Evolutionary conservation across 1,140 invertebrate genomes (phyloP), one percentile per base, ranked within the genome.

Genomic region (Pogonomyrmex barbatus): DNA sequence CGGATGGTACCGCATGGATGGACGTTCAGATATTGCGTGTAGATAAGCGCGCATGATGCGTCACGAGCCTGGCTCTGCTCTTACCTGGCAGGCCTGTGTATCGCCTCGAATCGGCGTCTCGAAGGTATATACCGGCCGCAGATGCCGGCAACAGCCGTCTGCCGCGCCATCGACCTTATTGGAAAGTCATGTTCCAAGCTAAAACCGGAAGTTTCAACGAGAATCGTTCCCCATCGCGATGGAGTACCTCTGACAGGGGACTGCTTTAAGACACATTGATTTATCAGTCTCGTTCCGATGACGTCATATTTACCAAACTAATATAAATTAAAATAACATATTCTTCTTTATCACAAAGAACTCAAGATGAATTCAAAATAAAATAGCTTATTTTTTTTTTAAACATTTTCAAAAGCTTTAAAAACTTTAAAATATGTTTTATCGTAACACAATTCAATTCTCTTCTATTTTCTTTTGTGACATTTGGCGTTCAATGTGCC

Each of bases 161-260:
- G 85, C 47, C 10, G 45, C 73, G 75, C 65, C 78, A 63, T 83
- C 92, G 87, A 87, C 87, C 88, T 93, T 94, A 94, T 94, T 94
- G 93, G 91, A 94, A 94, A 94, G 93, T 94, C 92, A 91, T 94
- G 93, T 94, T 92, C 88, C 83, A 68, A 71, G 54, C 79, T 91
- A 88, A 93, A 93, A 93, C 93, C 93, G 93, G 93, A 94, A 94
- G 93, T 94, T 89, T 68, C 45, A 8, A 45, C 33, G 50, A 78
- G 50, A 58, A 8, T 30, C 60, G 36, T 39, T 79, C n/a, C 79
- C 9, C 68, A 62, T 83, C 79, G 54, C 68, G 56, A 83, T 60
- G n/a, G 42, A 42, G 17, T 56, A 30, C 12, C 68, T 30, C 79
- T 45, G 65, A 36, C 50, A 24, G 63, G 70, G 10, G 36, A 65